These are phyloP conservation scores for Catostylus mosaicus DNA, from an alignment of 30 jellyfish, hydroid and myxozoan genomes.

Conservation along the genomic window DNA sequence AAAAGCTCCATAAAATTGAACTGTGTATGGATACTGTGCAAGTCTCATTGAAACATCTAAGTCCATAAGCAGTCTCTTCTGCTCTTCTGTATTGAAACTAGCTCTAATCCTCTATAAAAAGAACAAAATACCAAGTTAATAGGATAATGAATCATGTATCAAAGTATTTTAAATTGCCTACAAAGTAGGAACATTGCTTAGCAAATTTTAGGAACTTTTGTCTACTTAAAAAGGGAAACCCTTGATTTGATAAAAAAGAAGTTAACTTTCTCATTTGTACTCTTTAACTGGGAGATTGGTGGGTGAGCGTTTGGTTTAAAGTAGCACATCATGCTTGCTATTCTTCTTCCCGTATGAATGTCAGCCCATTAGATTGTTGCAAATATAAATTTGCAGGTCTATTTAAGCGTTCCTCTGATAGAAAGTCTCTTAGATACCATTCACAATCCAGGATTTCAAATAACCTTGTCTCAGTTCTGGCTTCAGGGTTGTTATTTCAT, in stretches of 20 bases:
- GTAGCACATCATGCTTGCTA: no score
- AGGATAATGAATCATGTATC: background rate
- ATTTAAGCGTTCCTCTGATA: background rate
- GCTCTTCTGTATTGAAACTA: constrained; percentile 87
- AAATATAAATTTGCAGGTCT: background rate
- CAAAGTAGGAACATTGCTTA: background rate
- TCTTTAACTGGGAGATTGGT: background rate
- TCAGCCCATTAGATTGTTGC: background rate
- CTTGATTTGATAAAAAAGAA: no score
- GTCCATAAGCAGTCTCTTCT: constrained; percentile 92
- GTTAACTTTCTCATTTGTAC: background rate
- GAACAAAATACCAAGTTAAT: background rate
- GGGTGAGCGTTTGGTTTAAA: no score
- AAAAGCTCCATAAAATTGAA: constrained; percentile 96
- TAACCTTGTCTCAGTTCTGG: background rate
- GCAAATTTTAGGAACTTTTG: background rate
- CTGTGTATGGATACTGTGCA: constrained; percentile 86
- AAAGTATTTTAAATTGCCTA: background rate
- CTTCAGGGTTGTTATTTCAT: background rate
- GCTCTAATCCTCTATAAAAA: constrained; percentile 86
- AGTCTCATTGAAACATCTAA: constrained; percentile 90
- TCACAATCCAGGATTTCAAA: background rate
- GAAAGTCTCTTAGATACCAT: background rate
- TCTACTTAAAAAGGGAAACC: no score
- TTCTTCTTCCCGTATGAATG: no score